Percentiles rank a stretch among this genome's conserved stretches.
Conservation (phyloP, 2,113 vertebrate genomes). For the Ictalurus furcatus region DNA sequence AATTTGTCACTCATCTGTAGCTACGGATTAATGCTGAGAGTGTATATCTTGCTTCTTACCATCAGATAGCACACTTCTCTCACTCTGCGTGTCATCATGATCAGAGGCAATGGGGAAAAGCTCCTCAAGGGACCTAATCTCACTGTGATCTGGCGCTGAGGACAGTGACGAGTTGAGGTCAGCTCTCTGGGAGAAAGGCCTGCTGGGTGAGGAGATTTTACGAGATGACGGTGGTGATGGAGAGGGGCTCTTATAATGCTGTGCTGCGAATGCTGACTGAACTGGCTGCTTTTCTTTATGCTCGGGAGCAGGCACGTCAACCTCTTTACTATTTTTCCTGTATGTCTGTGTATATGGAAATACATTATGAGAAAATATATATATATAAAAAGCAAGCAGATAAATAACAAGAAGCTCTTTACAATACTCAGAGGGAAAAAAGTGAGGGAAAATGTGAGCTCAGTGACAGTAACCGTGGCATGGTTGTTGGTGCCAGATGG, state of each 20-base stretch:
- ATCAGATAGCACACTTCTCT: conserved; percentile 59
- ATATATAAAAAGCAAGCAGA: not conserved
- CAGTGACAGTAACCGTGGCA: not conserved
- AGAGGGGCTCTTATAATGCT: conserved; percentile 20
- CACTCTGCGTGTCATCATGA: conserved; percentile 58
- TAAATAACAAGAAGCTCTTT: not conserved
- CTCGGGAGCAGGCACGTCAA: not conserved
- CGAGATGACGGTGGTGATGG: conserved; percentile 1
- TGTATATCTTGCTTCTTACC: not conserved
- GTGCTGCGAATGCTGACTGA: not conserved
- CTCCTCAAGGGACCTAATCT: conserved; percentile 74
- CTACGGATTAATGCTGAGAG: not conserved
- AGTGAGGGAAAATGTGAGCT: not conserved
- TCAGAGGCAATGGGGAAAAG: conserved; percentile 61
- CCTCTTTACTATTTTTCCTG: conserved; percentile 39
- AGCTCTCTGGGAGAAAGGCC: conserved; percentile 13
- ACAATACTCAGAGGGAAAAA: not conserved
- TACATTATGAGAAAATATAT: not conserved
- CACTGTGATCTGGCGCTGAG: conserved; percentile 55
- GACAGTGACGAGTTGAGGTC: conserved; percentile 43
- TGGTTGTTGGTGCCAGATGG: not conserved
- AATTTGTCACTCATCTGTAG: not conserved
- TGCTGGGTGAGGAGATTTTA: not conserved
- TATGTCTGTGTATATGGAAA: conserved; percentile 49
- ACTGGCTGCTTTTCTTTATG: not conserved